Conservation (phyloP, 2,113 vertebrate genomes). For the Xiphias gladius region DNA sequence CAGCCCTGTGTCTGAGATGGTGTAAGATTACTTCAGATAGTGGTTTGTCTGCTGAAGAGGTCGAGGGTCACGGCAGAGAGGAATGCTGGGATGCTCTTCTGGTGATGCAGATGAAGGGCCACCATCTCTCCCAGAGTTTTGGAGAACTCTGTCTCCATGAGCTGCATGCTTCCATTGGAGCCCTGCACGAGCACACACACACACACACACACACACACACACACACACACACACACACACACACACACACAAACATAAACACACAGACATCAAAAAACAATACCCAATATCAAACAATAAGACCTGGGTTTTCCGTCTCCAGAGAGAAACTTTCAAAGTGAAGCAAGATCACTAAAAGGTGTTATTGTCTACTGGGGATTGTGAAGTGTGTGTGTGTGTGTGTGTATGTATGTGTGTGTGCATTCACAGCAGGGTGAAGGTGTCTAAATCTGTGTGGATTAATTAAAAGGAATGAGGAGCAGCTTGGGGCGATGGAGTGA, state of each 20-base stretch:
- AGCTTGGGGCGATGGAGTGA: constrained; percentile 75
- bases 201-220: constrained; percentile 77
- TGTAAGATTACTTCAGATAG: constrained; percentile 73
- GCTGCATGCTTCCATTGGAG: constrained; percentile 90
- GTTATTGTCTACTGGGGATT: constrained; percentile 51
- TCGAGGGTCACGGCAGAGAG: constrained; percentile 95
- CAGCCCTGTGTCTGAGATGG: neutral
- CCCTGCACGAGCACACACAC: constrained; percentile 81
- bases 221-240: constrained; percentile 71
- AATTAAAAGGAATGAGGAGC: constrained; percentile 81
- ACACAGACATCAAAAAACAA: constrained; percentile 62
- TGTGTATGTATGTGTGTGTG: constrained; percentile 21
- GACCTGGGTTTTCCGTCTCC: constrained; percentile 28
- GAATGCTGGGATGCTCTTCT: constrained; percentile 98
- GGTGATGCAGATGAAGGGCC: constrained; percentile 91
- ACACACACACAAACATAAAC: no score
- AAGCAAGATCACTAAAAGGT: constrained; percentile 62
- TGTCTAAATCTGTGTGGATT: constrained; percentile 82
- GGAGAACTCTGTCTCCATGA: constrained; percentile 95
- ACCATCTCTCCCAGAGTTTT: constrained; percentile 89
- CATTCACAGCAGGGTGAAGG: constrained; percentile 74
- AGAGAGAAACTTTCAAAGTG: constrained; percentile 64
- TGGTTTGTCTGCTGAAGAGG: constrained; percentile 95
- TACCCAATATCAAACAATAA: constrained; percentile 28
- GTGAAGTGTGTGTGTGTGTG: constrained; percentile 22